Base-by-base conservation (phyloP, 2,888 invertebrate genomes). In the Myopa tessellatipennis region DNA sequence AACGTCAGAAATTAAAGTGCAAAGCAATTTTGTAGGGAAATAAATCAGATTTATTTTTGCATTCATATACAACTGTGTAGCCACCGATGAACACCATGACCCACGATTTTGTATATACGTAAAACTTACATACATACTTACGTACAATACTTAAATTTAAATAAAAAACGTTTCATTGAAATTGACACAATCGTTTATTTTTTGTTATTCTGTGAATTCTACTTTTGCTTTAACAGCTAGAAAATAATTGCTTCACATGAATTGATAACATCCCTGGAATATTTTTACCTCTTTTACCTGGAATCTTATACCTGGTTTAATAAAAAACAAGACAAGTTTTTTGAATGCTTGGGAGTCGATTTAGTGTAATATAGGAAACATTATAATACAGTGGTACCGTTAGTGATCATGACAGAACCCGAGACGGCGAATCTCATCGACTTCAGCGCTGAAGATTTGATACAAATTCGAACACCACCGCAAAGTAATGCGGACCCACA, bases 391-490 rank as follows among this genome's bases (percentile, higher is more conserved):
- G n/a, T 7, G 10, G 6, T 34, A 38, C 16, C 14, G 5, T 58
- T 58, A 3, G 4, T 12, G 14, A 34, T 52, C 26, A 83, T 83
- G 83, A 69, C 76, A 67, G 76, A 79, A 68, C 50, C 45, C 12
- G 79, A 78, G 36, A 73, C 73, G 38, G 67, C 61, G 26, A 83
- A 85, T 81, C 81, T 85, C 34, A 85, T 85, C 40, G 83, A 85
- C 61, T 78, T 85, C 65, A 82, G 80, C 72, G 77, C 80, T 34
- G 84, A 84, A 16, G 81, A 82, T 71, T 65, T 65, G 16, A 65
- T 65, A 65, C 82, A 79, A 26, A 70, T 4, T 16, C 69, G 65
- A 45, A 38, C 16, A 7, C 55, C n/a, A 3, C 8, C 34, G 6
- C 36, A 72, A 10, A 58, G n/a, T n/a, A 4, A 0, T 45, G 60